Evolutionary conservation across 2,888 invertebrate species (phyloP).

Genomic region (Lysandra coridon): DNA sequence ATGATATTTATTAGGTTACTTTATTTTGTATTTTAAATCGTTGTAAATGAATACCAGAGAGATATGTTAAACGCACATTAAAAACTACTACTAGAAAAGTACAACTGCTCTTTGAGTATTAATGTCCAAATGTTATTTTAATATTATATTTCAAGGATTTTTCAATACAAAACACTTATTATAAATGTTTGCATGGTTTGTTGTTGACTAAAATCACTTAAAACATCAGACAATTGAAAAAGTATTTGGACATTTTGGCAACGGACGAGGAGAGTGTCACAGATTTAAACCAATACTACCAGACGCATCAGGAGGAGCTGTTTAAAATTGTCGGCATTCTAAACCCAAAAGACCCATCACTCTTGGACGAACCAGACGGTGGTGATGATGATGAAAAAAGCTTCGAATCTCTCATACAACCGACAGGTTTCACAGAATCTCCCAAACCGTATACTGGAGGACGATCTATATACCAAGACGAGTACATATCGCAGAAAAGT

Average conservation of each 20-base stretch:
- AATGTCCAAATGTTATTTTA: not conserved
- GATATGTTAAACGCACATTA: too few species aligned
- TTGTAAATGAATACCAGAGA: not conserved
- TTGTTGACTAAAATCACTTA: constrained; percentile 51
- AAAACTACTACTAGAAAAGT: too few species aligned
- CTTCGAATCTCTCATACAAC: constrained; percentile 50
- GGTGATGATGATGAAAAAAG: constrained; percentile 67
- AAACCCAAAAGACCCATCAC: constrained; percentile 62
- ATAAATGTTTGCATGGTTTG: constrained; percentile 76
- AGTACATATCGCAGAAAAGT: constrained; percentile 61
- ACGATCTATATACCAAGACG: constrained; percentile 65
- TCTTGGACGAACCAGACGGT: constrained; percentile 64
- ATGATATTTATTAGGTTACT: not conserved
- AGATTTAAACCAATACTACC: constrained; percentile 67
- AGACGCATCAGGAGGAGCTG: constrained; percentile 67
- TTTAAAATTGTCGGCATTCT: constrained; percentile 63
- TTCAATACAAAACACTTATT: constrained; percentile 57
- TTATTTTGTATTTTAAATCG: not conserved
- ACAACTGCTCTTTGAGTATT: not conserved
- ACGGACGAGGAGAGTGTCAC: constrained; percentile 68
- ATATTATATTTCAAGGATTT: not conserved
- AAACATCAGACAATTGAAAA: constrained; percentile 73
- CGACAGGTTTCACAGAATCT: constrained; percentile 42
- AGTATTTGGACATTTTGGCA: constrained; percentile 83
- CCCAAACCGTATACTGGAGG: constrained; percentile 61